phyloP scores from a whole-genome alignment of 2,888 invertebrate genomes.

The Alentia gelatinosa region DNA sequence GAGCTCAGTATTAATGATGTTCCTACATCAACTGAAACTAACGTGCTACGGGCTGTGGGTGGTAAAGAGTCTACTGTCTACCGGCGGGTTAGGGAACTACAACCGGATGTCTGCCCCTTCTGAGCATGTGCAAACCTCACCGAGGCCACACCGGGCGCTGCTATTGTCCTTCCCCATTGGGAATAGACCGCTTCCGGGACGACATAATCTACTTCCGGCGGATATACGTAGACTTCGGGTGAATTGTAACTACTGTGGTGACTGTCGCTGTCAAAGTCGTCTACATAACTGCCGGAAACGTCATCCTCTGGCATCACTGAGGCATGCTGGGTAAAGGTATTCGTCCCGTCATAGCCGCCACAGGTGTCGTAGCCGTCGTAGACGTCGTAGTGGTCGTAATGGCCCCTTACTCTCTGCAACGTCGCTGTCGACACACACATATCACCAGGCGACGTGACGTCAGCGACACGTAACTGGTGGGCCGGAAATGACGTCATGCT shows the following conservation, averaged over 20 bases:
- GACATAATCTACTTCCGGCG: neutral
- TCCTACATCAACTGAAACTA: too few species aligned
- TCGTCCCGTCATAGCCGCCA: neutral
- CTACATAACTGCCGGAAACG: neutral
- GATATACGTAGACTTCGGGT: neutral
- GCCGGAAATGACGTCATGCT: neutral
- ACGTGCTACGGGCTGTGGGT: too few species aligned
- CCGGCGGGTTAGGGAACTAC: too few species aligned
- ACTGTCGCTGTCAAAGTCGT: constrained; percentile 3
- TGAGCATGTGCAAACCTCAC: neutral
- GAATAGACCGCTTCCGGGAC: neutral
- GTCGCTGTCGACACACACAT: neutral
- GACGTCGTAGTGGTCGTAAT: neutral
- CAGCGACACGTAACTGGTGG: neutral
- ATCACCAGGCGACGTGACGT: neutral
- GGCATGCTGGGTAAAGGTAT: neutral
- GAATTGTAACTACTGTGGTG: neutral
- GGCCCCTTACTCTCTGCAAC: neutral
- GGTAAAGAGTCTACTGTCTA: too few species aligned
- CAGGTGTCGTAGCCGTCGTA: neutral
- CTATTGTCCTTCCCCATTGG: neutral
- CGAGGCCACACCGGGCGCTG: neutral
- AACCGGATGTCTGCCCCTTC: too few species aligned
- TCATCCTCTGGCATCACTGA: neutral
- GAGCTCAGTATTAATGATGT: too few species aligned